Percentiles rank a stretch among this genome's conserved stretches.
Conservation (phyloP, 2,888 invertebrate species). For the Drosophila birchii region DNA sequence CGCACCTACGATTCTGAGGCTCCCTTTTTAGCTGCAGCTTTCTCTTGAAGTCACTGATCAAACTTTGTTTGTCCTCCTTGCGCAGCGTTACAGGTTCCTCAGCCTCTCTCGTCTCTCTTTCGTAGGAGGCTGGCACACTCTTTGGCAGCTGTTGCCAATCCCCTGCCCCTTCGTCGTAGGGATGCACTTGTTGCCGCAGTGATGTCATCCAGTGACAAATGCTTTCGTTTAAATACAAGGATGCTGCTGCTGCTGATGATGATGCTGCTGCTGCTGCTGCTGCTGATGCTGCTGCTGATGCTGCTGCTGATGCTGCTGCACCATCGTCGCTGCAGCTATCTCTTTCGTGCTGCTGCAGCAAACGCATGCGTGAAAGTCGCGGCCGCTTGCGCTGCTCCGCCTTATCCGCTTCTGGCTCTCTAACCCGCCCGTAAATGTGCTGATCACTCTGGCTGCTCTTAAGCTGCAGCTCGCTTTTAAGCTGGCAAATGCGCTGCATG, state of each 20-base stretch:
- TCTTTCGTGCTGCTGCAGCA: conserved; percentile 33
- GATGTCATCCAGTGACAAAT: conserved; percentile 83
- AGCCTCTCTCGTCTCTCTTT: conserved; percentile 33
- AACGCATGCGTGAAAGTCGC: conserved; percentile 63
- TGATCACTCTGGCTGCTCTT: conserved; percentile 80
- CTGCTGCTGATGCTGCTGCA: background rate
- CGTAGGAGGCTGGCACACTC: conserved; percentile 80
- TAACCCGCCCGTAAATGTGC: conserved; percentile 82
- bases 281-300: conserved; percentile 26
- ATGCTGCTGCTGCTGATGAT: conserved; percentile 13
- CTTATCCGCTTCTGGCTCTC: conserved; percentile 34
- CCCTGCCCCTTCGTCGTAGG: conserved; percentile 73
- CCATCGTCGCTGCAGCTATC: background rate
- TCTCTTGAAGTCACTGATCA: conserved; percentile 82
- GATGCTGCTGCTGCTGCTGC: conserved; percentile 17
- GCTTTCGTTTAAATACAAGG: conserved; percentile 76
- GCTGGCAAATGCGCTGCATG: conserved; percentile 81
- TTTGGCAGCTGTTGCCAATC: conserved; percentile 80
- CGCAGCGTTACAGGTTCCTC: conserved; percentile 34
- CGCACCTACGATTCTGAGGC: conserved; percentile 61
- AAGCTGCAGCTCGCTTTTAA: conserved; percentile 72
- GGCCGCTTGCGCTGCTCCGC: conserved; percentile 48
- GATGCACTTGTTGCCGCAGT: conserved; percentile 81
- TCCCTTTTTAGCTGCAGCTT: conserved; percentile 77
- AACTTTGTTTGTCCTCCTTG: conserved; percentile 16